phyloP scores from a whole-genome alignment of 2,888 invertebrate genomes.

The Noctua comes region DNA sequence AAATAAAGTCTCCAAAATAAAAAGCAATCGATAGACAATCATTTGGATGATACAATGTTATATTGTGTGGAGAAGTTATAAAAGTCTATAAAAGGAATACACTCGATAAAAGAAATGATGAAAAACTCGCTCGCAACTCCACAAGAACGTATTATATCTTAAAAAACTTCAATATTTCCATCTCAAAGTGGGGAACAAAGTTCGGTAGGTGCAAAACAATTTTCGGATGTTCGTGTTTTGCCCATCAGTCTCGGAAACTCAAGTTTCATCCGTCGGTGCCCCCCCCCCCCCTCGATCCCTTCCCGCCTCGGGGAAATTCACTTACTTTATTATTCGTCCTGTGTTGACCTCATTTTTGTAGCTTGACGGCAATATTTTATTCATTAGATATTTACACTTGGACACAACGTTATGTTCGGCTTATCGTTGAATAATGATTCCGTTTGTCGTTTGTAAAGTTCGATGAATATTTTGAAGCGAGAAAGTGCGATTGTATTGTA shows the following conservation, averaged over 20 bases:
- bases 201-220: conserved; percentile 66
- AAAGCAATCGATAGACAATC: not conserved
- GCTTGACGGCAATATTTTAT: conserved; percentile 64
- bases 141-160: conserved; percentile 45
- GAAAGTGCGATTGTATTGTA: not conserved
- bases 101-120: conserved; percentile 50
- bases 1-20: conserved; percentile 3
- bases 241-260: conserved; percentile 63
- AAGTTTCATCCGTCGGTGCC: conserved; percentile 60
- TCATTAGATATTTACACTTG: conserved; percentile 66
- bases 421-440: conserved; percentile 45
- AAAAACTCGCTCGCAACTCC: conserved; percentile 48
- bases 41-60: conserved; percentile 7
- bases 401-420: conserved; percentile 56
- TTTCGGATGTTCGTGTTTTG: conserved; percentile 65
- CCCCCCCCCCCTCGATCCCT: not conserved
- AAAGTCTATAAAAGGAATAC: conserved; percentile 27
- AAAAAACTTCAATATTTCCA: conserved; percentile 64
- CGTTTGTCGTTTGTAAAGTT: conserved; percentile 18
- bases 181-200: conserved; percentile 62
- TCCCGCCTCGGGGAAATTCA: conserved; percentile 52
- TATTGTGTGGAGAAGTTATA: conserved; percentile 17
- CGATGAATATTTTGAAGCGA: conserved; percentile 5
- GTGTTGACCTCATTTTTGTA: conserved; percentile 69
- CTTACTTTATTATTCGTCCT: conserved; percentile 67